phyloP scores from a whole-genome alignment of 2,888 invertebrate genomes.

The Cremastinae sp. region DNA sequence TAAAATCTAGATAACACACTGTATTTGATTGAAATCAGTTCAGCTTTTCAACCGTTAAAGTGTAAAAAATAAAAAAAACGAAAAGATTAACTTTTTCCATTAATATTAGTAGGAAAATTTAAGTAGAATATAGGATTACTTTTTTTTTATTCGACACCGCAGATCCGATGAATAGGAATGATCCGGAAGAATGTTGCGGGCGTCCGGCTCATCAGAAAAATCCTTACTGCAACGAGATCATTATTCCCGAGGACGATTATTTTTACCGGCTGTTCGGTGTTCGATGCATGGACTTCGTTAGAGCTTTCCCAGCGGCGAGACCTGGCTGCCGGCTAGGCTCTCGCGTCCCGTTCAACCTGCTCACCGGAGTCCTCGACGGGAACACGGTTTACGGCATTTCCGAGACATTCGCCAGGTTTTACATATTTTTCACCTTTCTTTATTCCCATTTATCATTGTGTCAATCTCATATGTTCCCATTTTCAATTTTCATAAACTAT shows the following conservation, averaged over 20 bases:
- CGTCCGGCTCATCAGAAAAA: slow-evolving; percentile 91
- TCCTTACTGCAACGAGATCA: slow-evolving; percentile 95
- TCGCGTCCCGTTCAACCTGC: slow-evolving; percentile 91
- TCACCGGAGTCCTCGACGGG: slow-evolving; percentile 93
- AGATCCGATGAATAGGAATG: slow-evolving; percentile 93
- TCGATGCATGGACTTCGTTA: slow-evolving; percentile 93
- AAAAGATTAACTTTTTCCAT: no score
- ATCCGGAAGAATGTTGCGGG: slow-evolving; percentile 94
- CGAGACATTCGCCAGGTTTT: slow-evolving; percentile 90
- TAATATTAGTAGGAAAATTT: no score
- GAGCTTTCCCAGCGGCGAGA: slow-evolving; percentile 92
- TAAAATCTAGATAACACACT: no score
- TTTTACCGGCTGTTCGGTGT: slow-evolving; percentile 93
- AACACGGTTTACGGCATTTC: slow-evolving; percentile 95
- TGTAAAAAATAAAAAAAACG: no score
- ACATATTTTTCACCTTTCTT: no score
- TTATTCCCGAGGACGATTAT: slow-evolving; percentile 93
- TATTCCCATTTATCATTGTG: no score
- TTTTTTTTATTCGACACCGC: slow-evolving; percentile 47
- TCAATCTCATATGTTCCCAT: no score
- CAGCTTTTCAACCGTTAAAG: no score
- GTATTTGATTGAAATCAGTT: no score
- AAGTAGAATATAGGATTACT: no score
- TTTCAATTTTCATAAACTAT: no score
- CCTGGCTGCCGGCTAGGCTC: slow-evolving; percentile 94